Conservation (phyloP, 2,888 invertebrate genomes). For the Drosophila kambysellisi region DNA sequence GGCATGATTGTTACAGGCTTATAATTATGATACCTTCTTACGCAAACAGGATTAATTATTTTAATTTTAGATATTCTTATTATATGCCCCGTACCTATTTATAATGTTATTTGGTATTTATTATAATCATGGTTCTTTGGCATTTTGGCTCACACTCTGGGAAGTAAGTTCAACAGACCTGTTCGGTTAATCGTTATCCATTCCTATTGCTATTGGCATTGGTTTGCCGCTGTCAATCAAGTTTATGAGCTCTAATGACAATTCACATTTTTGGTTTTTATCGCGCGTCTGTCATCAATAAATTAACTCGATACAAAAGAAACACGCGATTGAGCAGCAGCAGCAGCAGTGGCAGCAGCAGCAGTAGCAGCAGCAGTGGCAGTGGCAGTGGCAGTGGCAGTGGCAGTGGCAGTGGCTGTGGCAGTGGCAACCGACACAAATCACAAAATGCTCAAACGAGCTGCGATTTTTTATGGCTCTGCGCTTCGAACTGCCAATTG, state of each 20-base stretch:
- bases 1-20: background rate
- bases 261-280: slow-evolving; percentile 80
- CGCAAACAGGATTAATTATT: background rate
- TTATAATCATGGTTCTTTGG: background rate
- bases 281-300: slow-evolving; percentile 83
- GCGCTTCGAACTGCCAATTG: slow-evolving; percentile 47
- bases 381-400: too few relatives aligned
- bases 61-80: background rate
- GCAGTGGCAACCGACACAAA: slow-evolving; percentile 44
- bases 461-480: slow-evolving; percentile 77
- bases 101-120: background rate
- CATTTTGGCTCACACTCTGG: background rate
- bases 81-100: background rate
- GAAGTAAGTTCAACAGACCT: slow-evolving; percentile 50
- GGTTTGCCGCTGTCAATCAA: slow-evolving; percentile 63
- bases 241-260: slow-evolving; percentile 82
- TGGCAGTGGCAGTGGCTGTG: too few relatives aligned
- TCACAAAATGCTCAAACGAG: slow-evolving; percentile 78
- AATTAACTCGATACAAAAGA: slow-evolving; percentile 81
- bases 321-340: slow-evolving; percentile 73
- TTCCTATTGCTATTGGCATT: slow-evolving; percentile 14
- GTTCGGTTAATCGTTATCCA: slow-evolving; percentile 40
- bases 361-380: too few relatives aligned
- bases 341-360: slow-evolving; percentile 32
- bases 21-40: background rate